A percentile compares a stretch with the other conserved stretches of the same genome.
These are phyloP conservation scores for Drosophila watanabei DNA, from an alignment of 1,140 invertebrate species.

Conservation along the genomic window DNA sequence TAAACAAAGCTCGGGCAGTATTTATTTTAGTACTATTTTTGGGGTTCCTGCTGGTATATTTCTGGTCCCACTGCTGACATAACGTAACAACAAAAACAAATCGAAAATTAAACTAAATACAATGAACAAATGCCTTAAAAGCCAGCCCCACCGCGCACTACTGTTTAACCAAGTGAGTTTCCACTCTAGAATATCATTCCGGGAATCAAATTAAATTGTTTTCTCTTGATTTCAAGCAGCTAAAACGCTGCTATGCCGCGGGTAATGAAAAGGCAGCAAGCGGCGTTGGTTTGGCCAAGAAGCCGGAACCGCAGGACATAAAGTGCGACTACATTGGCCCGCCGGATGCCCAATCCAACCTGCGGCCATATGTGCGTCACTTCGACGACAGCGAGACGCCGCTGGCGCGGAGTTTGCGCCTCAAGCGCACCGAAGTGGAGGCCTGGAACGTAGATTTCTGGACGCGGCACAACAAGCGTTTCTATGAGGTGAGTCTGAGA, in stretches of 20 bases:
- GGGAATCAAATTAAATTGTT: background rate
- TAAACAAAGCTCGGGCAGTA: too few relatives aligned
- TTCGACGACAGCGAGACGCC: constrained; percentile 88
- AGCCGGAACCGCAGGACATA: constrained; percentile 75
- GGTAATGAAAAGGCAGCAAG: background rate
- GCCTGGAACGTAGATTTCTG: constrained; percentile 94
- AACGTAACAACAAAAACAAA: constrained; percentile 32
- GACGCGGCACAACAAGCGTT: constrained; percentile 91
- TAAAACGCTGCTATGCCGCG: constrained; percentile 43
- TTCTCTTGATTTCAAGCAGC: constrained; percentile 8
- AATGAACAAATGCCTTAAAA: constrained; percentile 32
- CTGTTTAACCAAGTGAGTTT: constrained; percentile 24
- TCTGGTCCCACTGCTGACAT: constrained; percentile 23
- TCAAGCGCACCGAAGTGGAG: constrained; percentile 89
- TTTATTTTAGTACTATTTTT: too few relatives aligned
- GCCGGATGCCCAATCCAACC: constrained; percentile 91
- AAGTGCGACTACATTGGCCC: constrained; percentile 89
- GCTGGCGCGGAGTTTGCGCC: constrained; percentile 89
- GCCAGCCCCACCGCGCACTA: constrained; percentile 7
- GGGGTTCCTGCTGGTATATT: too few relatives aligned
- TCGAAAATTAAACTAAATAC: background rate
- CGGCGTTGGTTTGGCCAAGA: constrained; percentile 57
- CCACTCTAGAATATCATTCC: background rate
- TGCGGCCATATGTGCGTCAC: constrained; percentile 90
- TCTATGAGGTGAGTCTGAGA: constrained; percentile 86